Conservation (phyloP, 2,113 vertebrate genomes). For the Ceratotherium simum region DNA sequence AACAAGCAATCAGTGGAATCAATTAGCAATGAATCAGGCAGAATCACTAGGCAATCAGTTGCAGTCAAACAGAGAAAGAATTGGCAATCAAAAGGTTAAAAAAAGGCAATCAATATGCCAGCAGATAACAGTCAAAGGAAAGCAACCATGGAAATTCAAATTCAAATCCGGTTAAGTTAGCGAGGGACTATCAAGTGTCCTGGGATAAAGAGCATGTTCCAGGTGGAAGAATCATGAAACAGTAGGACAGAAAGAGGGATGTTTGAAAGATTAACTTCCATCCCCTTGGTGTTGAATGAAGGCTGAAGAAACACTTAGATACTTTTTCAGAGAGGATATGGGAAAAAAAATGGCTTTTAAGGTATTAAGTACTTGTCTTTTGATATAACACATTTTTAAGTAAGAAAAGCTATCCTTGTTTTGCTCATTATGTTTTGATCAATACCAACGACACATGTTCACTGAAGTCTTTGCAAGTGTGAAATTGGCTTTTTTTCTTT, state of each 20-base stretch:
- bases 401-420: accelerated
- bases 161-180: no score
- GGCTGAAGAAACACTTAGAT: not conserved
- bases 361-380: no score
- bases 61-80: not conserved
- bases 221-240: not conserved
- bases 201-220: not conserved
- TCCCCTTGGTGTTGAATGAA: not conserved
- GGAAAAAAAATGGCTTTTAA: no score
- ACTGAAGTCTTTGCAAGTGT: not conserved
- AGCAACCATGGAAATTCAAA: not conserved
- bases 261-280: accelerated
- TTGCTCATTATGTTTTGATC: not conserved
- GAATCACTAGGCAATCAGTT: not conserved
- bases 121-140: not conserved
- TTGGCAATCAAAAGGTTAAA: not conserved
- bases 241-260: no score
- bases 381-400: not conserved
- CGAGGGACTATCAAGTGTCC: not conserved
- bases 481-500: not conserved
- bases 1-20: not conserved
- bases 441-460: no score
- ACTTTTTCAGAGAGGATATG: not conserved
- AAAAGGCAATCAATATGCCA: not conserved
- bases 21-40: not conserved